phyloP scores from a whole-genome alignment of 2,113 vertebrate genomes.

The Microcebus jonahi region DNA sequence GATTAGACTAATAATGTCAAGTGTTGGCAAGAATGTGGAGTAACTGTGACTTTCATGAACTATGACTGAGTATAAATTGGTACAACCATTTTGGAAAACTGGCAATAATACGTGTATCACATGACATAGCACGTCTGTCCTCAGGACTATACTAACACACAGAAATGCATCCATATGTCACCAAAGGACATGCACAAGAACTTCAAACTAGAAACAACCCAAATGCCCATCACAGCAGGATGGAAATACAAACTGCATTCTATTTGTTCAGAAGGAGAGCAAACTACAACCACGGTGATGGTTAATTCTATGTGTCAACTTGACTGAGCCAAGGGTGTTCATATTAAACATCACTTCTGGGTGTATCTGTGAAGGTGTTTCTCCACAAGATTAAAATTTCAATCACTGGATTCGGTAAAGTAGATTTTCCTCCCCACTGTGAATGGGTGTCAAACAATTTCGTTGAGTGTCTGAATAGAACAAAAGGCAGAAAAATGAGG shows the following conservation, averaged over 20 bases:
- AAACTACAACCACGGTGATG: neutral
- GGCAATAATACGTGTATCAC: neutral
- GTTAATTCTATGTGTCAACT: neutral
- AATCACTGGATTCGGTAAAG: neutral
- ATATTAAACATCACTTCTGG: neutral
- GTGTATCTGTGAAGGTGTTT: neutral
- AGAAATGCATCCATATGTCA: neutral
- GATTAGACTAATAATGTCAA: neutral
- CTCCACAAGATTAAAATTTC: neutral
- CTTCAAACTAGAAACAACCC: neutral
- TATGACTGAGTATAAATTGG: neutral
- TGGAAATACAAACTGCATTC: neutral
- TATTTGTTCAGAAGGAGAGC: neutral
- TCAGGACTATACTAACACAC: neutral
- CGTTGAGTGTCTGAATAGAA: neutral
- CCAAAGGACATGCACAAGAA: neutral
- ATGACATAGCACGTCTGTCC: neutral
- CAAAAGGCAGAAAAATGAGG: neutral
- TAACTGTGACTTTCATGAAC: neutral
- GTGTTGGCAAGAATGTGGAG: neutral
- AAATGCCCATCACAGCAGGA: neutral
- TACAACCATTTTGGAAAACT: slow-evolving; percentile 24
- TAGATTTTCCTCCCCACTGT: neutral
- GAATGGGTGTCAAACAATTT: neutral
- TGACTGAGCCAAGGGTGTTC: neutral